Evolutionary conservation across 2,113 vertebrate genomes (phyloP).

Genomic region (Rynchops niger): DNA sequence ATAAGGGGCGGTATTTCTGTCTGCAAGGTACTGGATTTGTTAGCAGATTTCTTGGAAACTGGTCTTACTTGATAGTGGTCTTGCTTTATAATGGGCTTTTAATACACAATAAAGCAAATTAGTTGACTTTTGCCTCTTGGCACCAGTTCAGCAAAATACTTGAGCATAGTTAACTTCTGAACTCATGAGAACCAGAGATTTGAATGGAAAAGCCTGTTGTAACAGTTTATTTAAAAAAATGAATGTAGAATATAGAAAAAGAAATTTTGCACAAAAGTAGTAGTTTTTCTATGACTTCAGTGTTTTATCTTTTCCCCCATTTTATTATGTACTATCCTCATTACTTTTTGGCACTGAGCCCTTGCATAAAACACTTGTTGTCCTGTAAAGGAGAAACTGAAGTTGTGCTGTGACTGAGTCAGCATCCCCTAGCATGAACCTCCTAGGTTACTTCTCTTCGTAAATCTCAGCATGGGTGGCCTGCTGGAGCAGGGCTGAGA

Average conservation of each 20-base stretch:
- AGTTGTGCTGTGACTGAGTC: neutral
- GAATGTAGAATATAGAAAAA: neutral
- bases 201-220: neutral
- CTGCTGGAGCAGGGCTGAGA: neutral
- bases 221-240: neutral
- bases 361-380: neutral
- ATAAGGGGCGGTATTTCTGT: neutral
- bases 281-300: neutral
- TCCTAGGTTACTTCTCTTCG: neutral
- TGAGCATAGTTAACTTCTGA: neutral
- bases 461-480: neutral
- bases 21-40: neutral
- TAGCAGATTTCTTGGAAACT: neutral
- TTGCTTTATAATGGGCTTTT: neutral
- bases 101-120: neutral
- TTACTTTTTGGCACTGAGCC: neutral
- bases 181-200: neutral
- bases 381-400: neutral
- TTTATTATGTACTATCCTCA: neutral
- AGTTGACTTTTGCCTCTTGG: neutral
- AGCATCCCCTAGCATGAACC: neutral
- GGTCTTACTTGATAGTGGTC: neutral
- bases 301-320: neutral
- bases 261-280: neutral
- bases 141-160: neutral